These are phyloP conservation scores for Clitarchus hookeri DNA, from an alignment of 2,888 invertebrate species.

Conservation along the genomic window DNA sequence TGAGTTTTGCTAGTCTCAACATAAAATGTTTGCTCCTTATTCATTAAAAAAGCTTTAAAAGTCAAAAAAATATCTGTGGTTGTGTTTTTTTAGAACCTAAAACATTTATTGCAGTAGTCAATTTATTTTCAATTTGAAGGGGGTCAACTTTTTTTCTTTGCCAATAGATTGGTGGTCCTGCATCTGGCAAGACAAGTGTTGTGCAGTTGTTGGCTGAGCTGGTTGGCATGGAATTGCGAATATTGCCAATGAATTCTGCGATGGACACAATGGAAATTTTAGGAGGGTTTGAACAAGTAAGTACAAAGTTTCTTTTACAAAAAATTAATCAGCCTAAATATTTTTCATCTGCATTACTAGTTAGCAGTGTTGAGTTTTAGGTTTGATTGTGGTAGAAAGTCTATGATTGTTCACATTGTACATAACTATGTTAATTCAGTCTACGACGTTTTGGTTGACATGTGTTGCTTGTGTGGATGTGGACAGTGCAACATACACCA, in stretches of 20 bases:
- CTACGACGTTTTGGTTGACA: not conserved
- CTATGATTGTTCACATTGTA: no score
- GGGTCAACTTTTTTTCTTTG: not conserved
- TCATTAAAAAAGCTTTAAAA: no score
- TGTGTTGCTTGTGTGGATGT: not conserved
- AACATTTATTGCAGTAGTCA: not conserved
- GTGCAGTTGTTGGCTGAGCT: conserved; percentile 77
- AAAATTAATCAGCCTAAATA: no score
- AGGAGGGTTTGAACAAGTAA: conserved; percentile 96
- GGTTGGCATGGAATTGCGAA: conserved; percentile 72
- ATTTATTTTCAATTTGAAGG: not conserved
- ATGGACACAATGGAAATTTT: conserved; percentile 95
- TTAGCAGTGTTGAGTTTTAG: no score
- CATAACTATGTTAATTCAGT: no score
- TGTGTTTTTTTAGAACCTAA: conserved; percentile 29
- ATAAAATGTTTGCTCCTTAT: no score
- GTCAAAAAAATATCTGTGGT: conserved; percentile 31
- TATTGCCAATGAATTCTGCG: conserved; percentile 83
- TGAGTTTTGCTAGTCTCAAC: no score
- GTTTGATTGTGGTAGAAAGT: no score
- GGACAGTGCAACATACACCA: not conserved
- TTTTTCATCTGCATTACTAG: no score
- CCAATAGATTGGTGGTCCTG: conserved; percentile 70
- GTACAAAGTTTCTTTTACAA: conserved; percentile 44
- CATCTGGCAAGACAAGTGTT: conserved; percentile 79